Conservation (phyloP, 2,113 vertebrate species). For the Ctenomys sociabilis region DNA sequence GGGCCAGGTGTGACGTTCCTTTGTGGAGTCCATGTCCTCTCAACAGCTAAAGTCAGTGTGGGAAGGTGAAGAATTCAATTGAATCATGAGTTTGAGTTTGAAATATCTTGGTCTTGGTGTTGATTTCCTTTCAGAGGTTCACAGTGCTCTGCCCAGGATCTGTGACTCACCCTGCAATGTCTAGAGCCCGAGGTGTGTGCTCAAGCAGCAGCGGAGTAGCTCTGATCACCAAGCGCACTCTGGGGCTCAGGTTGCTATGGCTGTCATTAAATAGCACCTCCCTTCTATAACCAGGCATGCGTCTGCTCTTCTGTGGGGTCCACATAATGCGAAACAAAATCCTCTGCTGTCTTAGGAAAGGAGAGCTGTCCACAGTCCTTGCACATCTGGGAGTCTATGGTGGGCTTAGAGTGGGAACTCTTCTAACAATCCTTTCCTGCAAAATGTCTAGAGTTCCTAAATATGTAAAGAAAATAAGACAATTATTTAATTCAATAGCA, state of each 20-base stretch:
- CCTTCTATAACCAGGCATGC: not conserved
- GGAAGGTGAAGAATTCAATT: not conserved
- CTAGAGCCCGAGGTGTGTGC: not conserved
- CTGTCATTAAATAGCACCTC: not conserved
- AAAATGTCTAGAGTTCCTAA: constrained; percentile 67
- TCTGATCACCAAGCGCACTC: not conserved
- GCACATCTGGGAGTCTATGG: constrained; percentile 48
- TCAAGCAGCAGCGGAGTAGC: not conserved
- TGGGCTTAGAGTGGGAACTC: constrained; percentile 55
- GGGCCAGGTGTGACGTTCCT: not conserved
- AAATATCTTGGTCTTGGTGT: not conserved
- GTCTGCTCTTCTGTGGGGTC: not conserved
- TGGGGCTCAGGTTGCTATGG: not conserved
- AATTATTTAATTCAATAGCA: constrained; percentile 70
- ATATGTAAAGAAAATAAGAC: constrained; percentile 66
- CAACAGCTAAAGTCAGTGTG: not conserved
- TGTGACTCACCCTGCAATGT: not conserved
- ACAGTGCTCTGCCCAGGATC: not conserved
- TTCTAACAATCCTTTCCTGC: constrained; percentile 54
- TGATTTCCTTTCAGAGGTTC: not conserved
- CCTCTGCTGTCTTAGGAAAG: not conserved
- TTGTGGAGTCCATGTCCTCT: not conserved
- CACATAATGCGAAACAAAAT: constrained; percentile 14
- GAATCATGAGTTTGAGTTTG: not conserved
- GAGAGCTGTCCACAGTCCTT: constrained; percentile 34